Base-by-base conservation (phyloP, 2,797 vertebrate genomes). In the Megaceryle alcyon region DNA sequence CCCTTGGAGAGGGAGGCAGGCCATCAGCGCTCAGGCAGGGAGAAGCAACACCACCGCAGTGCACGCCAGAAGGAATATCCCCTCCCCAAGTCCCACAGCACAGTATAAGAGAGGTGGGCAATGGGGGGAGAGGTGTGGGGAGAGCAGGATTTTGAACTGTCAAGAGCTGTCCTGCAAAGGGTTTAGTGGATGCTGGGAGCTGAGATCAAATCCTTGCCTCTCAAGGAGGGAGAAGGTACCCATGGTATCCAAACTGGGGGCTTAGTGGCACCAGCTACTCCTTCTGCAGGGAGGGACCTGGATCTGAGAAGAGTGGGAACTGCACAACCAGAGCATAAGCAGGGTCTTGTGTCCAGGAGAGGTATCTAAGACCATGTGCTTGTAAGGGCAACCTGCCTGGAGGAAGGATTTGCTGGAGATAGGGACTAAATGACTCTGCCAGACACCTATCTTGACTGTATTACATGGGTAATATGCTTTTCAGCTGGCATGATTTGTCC, bases 241-340 rank as follows among this genome's bases (percentile, higher is more conserved):
- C 26, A 7, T 20, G 29, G 3, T 66, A 1, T 53, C 29, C 46
- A 35, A 41, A 46, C 10, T 15, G 39, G 29, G 23, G 73, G 10
- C 4, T 10, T 53, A n/a, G 28, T 75, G 44, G 41, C 26, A 63
- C 14, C 12, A 26, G 25, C 15, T 54, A 14, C 44, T 37, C 11
- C 7, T 82, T 41, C 57, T 48, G 22, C 31, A 18, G 37, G n/a
- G 51, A 29, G 29, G 22, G 35, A 73, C 33, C 22, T 82, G 73
- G 10, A 20, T 78, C 43, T 35, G 33, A 53, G 76, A 77, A 44
- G 37, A 80, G 68, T 20, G 41, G 39, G 18, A 21, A 23, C 26
- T 70, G 10, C 31, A 23, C 15, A 57, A 5, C 4, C 0, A 0
- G 11, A 19, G 25, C 19, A 28, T 25, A 59, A 49, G 18, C 26